A percentile compares a stretch with the other conserved stretches of the same genome.
Evolutionary conservation across 2,113 vertebrate genomes (phyloP).

Genomic region (Semnornis frantzii): DNA sequence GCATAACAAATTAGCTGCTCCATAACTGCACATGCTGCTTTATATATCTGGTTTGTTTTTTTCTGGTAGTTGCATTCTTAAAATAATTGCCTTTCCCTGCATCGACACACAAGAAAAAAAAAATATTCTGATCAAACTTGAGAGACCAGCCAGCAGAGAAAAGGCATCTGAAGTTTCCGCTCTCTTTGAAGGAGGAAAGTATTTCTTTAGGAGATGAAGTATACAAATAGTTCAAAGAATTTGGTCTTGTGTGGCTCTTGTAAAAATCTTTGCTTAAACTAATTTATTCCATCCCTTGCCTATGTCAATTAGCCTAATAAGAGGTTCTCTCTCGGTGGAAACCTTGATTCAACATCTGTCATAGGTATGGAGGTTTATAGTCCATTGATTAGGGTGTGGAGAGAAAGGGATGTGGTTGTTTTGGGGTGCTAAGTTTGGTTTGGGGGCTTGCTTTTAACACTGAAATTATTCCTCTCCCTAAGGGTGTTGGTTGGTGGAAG

Average conservation of each 20-base stretch:
- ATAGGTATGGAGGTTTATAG: rapidly evolving
- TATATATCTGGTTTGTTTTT: background rate
- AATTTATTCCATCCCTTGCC: background rate
- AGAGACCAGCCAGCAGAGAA: background rate
- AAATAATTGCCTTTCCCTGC: background rate
- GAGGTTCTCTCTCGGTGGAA: background rate
- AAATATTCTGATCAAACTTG: background rate
- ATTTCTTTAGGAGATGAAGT: background rate
- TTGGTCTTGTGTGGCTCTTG: background rate
- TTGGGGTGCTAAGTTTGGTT: background rate
- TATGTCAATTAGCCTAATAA: background rate
- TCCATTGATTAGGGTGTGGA: background rate
- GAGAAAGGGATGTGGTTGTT: background rate
- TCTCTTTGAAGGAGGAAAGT: background rate
- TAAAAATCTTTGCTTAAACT: background rate
- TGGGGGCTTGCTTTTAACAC: background rate
- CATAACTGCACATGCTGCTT: background rate
- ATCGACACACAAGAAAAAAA: background rate
- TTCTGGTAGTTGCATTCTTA: background rate
- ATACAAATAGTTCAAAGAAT: background rate
- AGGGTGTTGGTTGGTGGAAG: constrained; percentile 99
- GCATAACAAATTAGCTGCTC: background rate
- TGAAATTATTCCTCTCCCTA: constrained; percentile 51
- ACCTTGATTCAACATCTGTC: background rate
- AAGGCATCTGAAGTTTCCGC: background rate